Conservation (phyloP, 2,888 invertebrate species). For the Thera obeliscata region DNA sequence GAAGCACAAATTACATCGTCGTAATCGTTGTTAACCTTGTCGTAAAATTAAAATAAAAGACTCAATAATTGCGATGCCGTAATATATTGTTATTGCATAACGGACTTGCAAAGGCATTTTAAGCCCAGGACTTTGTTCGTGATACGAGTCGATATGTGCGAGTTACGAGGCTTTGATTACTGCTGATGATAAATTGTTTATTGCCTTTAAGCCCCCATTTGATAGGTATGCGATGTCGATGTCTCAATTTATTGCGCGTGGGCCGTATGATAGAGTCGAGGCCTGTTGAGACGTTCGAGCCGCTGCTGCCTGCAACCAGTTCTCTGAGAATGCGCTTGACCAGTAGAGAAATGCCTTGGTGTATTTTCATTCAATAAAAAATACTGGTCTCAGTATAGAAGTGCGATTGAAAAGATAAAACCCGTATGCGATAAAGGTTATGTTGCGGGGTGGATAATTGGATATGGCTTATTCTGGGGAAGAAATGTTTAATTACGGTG, state of each 20-base stretch:
- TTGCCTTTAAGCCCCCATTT: constrained; percentile 43
- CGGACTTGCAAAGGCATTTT: constrained; percentile 45
- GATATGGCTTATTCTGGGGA: constrained; percentile 22
- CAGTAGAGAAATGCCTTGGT: constrained; percentile 23
- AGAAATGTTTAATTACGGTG: constrained; percentile 31
- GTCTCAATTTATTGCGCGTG: constrained; percentile 53
- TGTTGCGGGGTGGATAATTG: constrained; percentile 20
- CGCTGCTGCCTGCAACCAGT: constrained; percentile 36
- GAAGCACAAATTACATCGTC: constrained; percentile 40
- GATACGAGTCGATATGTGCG: constrained; percentile 48
- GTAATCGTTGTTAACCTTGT: constrained; percentile 47
- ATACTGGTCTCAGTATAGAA: constrained; percentile 27
- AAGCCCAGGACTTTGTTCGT: constrained; percentile 40
- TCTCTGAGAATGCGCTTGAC: constrained; percentile 35
- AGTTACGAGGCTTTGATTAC: constrained; percentile 45
- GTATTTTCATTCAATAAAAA: constrained; percentile 32
- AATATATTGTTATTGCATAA: constrained; percentile 54
- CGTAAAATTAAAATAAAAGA: constrained; percentile 45
- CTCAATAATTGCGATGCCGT: constrained; percentile 43
- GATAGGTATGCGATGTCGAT: constrained; percentile 49
- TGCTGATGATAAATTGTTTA: constrained; percentile 49
- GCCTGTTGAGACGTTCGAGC: constrained; percentile 16
- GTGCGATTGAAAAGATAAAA: constrained; percentile 25
- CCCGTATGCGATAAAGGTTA: constrained; percentile 19
- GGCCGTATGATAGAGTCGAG: constrained; percentile 37